Base-by-base conservation (phyloP, 2,888 invertebrate genomes). In the Campoplex nolae region DNA sequence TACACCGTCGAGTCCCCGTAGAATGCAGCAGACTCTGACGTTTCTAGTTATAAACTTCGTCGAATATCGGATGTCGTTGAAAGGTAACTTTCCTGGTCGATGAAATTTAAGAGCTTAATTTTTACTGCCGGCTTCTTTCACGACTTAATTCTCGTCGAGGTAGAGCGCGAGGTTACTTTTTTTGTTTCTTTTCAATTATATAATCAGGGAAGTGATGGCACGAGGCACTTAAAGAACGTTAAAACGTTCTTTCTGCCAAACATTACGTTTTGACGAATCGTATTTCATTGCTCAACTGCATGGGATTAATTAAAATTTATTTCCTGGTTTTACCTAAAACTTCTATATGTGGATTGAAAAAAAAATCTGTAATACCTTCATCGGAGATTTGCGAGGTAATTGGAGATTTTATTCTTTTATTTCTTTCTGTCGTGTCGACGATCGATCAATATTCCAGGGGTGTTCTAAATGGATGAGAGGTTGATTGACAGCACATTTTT, bases 51-150 rank as follows among this genome's bases (percentile, higher is more conserved):
- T 62, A 70, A 83, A 80, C 56, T 71, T 23, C n/a, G 56, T 18
- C 38, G 77, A 79, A 71, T 58, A 71, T 77, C 73, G 67, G 76
- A 67, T 35, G 73, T 71, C 77, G 32, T 38, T 67, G 48, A 79
- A 70, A 83, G 45, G 28, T 74, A 42, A 51, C 67, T 28, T 45
- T 71, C 45, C 35, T 23, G 54, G 28, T 28, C 42, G 65, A 73
- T 73, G 73, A 65, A 83, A 86, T 77, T 67, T 71, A 48, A 68
- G 56, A 79, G 32, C 28, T 79, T 65, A 56, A 79, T 70, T 56
- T 32, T 1, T 6, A 54, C 51, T 48, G 54, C 48, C 35, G n/a
- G 35, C 42, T 54, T 75, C 42, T 54, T 75, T 78, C 28, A 67
- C 74, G 38, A 80, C 11, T 38, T 23, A 45, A 65, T 45, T 78